These are phyloP conservation scores for Xiphophorus maculatus DNA, from an alignment of 2,113 vertebrate species.

Conservation along the genomic window DNA sequence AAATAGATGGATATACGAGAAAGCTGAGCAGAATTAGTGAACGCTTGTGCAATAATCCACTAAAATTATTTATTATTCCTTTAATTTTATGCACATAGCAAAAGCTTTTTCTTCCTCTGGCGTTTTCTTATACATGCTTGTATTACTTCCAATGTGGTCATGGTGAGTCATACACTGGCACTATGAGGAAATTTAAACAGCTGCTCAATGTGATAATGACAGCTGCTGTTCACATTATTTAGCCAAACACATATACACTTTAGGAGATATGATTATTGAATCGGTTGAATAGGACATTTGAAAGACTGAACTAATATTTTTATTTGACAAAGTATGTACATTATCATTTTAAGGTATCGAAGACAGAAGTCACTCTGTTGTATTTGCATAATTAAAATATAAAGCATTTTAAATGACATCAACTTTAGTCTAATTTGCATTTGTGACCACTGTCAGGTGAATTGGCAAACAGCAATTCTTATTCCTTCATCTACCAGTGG, in stretches of 20 bases:
- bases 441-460: too few relatives aligned
- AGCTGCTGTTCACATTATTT: constrained; percentile 27
- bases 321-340: constrained; percentile 19
- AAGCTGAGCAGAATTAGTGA: constrained; percentile 61
- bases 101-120: constrained; percentile 20
- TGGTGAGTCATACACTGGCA: constrained; percentile 45
- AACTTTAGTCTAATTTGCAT: too few relatives aligned
- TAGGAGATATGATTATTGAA: constrained; percentile 10
- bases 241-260: background rate
- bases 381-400: constrained; percentile 32
- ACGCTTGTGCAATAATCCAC: constrained; percentile 41
- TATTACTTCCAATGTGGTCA: constrained; percentile 13
- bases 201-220: constrained; percentile 36
- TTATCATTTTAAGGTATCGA: background rate
- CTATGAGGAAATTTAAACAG: constrained; percentile 18
- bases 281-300: constrained; percentile 1
- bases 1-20: constrained; percentile 71
- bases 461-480: background rate
- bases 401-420: constrained; percentile 4
- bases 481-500: background rate
- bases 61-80: constrained; percentile 29
- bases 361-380: background rate
- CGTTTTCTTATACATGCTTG: constrained; percentile 20
- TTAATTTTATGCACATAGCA: constrained; percentile 20
- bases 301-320: constrained; percentile 21